These are phyloP conservation scores for Rhagium mordax DNA, from an alignment of 2,888 invertebrate genomes.

Conservation along the genomic window DNA sequence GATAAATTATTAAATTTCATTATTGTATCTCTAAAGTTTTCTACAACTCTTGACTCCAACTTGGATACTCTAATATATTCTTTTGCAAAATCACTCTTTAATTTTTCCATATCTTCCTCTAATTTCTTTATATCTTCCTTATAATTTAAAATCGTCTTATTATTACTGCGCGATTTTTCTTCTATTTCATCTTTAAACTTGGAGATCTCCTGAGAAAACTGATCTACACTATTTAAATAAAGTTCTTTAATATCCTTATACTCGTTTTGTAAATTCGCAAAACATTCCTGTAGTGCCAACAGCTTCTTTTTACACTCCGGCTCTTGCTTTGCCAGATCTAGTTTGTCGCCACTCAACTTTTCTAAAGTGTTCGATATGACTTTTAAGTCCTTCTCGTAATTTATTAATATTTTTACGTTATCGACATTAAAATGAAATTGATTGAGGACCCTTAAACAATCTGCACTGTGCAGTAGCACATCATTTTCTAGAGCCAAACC, in stretches of 20 bases:
- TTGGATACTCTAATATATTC: constrained; percentile 15
- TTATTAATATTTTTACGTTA: constrained; percentile 2
- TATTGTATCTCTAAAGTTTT: constrained; percentile 7
- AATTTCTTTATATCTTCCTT: constrained; percentile 10
- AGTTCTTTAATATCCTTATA: not conserved
- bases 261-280: not conserved
- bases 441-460: not conserved
- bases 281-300: not conserved
- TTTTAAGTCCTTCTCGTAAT: constrained; percentile 9
- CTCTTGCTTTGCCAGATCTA: not conserved
- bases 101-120: constrained; percentile 5
- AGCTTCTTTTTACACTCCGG: not conserved
- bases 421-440: constrained; percentile 1
- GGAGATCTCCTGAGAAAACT: not conserved
- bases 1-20: not conserved
- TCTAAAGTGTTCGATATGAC: not conserved
- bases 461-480: not conserved
- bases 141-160: not conserved
- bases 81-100: not conserved
- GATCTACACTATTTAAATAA: not conserved
- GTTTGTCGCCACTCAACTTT: not conserved
- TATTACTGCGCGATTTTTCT: not conserved
- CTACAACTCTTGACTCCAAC: constrained; percentile 2
- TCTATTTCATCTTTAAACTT: not conserved
- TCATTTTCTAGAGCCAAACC: constrained; percentile 19